Evolutionary conservation across 2,113 vertebrate species (phyloP).

Genomic region (Maccullochella peelii): DNA sequence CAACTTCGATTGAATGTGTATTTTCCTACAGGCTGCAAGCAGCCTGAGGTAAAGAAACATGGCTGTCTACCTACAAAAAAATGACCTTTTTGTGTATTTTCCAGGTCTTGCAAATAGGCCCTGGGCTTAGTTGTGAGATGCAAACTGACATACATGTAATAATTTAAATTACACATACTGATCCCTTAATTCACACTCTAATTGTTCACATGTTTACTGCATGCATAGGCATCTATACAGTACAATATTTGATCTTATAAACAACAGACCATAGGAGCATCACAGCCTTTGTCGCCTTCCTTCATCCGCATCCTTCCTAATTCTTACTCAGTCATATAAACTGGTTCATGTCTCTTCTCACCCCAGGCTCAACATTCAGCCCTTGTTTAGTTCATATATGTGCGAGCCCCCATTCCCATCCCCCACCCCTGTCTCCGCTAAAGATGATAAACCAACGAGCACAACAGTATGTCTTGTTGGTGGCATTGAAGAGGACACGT

Average conservation of each 20-base stretch:
- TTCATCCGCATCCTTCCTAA: slow-evolving; percentile 29
- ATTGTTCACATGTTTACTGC: slow-evolving; percentile 38
- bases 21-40: background rate
- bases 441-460: slow-evolving; percentile 57
- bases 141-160: slow-evolving; percentile 6
- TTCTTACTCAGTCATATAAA: slow-evolving; percentile 54
- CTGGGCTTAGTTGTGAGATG: slow-evolving; percentile 2
- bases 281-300: background rate
- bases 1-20: slow-evolving; percentile 2
- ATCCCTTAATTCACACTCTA: slow-evolving; percentile 9
- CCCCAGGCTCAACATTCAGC: slow-evolving; percentile 65
- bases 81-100: slow-evolving; percentile 37
- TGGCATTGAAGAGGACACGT: slow-evolving; percentile 45
- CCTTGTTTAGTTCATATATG: slow-evolving; percentile 59
- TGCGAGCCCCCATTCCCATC: slow-evolving; percentile 57
- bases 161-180: slow-evolving; percentile 5
- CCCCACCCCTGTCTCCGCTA: slow-evolving; percentile 42
- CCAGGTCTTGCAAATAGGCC: slow-evolving; percentile 22
- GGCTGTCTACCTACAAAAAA: background rate
- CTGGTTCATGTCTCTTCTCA: slow-evolving; percentile 59
- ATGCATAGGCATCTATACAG: slow-evolving; percentile 22
- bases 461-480: slow-evolving; percentile 64
- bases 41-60: slow-evolving; percentile 9
- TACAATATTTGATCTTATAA: background rate
- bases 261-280: slow-evolving; percentile 6